Conservation (phyloP, 2,797 vertebrate genomes). For the Euphonia xanthogaster region DNA sequence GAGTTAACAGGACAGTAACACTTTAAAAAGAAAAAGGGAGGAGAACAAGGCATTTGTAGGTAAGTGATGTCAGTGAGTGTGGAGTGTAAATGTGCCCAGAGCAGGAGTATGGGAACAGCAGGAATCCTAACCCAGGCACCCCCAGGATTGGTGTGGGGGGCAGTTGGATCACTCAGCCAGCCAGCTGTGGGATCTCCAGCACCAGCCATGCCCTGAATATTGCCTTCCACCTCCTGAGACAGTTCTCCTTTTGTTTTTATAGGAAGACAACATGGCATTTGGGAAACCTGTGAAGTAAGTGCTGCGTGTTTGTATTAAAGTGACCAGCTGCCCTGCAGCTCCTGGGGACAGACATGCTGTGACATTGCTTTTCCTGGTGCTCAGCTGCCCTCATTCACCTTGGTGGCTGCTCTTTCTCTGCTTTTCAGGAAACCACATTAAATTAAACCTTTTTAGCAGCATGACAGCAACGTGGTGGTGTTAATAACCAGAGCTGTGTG, state of each 20-base stretch:
- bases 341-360: background rate
- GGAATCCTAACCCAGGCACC: background rate
- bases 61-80: fast-evolving
- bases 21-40: background rate
- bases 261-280: constrained; percentile 99
- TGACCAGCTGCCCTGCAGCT: background rate
- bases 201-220: background rate
- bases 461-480: background rate
- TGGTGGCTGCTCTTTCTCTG: background rate
- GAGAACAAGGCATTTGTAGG: background rate
- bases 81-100: background rate
- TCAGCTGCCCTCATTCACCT: background rate
- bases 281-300: constrained; percentile 96
- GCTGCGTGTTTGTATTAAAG: background rate
- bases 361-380: background rate
- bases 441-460: background rate
- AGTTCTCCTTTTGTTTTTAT: background rate
- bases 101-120: fast-evolving
- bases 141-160: background rate
- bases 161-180: background rate
- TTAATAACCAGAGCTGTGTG: background rate
- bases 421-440: background rate
- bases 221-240: background rate
- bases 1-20: background rate
- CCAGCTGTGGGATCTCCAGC: background rate